Evolutionary conservation across 2,797 vertebrate species (phyloP).

Genomic region (Spinibarbus caldwelli): DNA sequence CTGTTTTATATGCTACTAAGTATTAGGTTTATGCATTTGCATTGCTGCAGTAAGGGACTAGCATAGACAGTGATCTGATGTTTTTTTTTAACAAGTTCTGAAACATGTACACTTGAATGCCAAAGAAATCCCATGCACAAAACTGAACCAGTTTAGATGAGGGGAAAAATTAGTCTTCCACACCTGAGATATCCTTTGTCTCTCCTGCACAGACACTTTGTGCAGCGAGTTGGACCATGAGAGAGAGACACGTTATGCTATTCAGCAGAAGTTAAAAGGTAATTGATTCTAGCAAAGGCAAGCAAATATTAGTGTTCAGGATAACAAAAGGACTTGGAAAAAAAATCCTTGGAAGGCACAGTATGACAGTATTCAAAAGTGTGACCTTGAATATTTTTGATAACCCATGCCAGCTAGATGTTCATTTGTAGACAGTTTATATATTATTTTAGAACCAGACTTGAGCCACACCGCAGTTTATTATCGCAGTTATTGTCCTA

Average conservation of each 20-base stretch:
- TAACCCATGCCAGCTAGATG: neutral
- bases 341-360: neutral
- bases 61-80: neutral
- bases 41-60: neutral
- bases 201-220: slow-evolving; percentile 77
- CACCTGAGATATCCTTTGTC: slow-evolving; percentile 53
- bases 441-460: neutral
- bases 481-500: slow-evolving; percentile 6
- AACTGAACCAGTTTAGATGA: slow-evolving; percentile 22
- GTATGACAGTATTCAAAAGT: neutral
- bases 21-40: no score
- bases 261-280: slow-evolving; percentile 86
- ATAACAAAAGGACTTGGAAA: neutral
- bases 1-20: neutral
- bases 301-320: slow-evolving; percentile 16
- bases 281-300: slow-evolving; percentile 55
- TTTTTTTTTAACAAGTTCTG: neutral
- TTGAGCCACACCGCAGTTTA: neutral
- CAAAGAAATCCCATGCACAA: slow-evolving; percentile 1
- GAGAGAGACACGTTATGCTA: slow-evolving; percentile 80
- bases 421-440: neutral
- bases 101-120: neutral
- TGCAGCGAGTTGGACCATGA: slow-evolving; percentile 86
- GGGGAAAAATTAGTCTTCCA: slow-evolving; percentile 27
- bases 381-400: slow-evolving; percentile 8